phyloP scores from a whole-genome alignment of 2,797 vertebrate species.

The Enteromius afrohamiltoni region DNA sequence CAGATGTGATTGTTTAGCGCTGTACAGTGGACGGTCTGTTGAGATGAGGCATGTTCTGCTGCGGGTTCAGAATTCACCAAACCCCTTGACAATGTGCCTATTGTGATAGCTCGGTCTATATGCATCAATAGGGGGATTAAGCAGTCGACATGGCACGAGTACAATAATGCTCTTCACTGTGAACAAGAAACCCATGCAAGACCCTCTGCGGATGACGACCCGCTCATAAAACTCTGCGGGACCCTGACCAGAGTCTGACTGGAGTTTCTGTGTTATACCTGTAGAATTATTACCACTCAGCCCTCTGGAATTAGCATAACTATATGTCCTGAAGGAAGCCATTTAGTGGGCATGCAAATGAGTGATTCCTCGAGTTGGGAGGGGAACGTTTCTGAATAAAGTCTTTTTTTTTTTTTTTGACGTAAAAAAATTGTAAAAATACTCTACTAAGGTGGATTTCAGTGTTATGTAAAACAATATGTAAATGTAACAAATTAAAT shows the following conservation, averaged over 20 bases:
- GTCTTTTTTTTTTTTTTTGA: not conserved
- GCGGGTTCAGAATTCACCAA: conserved; percentile 79
- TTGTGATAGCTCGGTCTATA: conserved; percentile 76
- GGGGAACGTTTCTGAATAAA: not conserved
- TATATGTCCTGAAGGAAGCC: not conserved
- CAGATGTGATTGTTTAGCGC: conserved; percentile 50
- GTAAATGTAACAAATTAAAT: too few relatives aligned
- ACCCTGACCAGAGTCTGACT: conserved; percentile 48
- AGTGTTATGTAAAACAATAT: too few relatives aligned
- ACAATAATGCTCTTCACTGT: conserved; percentile 81
- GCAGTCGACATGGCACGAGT: conserved; percentile 77
- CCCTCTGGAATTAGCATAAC: not conserved
- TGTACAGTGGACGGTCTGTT: conserved; percentile 68
- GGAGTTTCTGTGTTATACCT: conserved; percentile 13
- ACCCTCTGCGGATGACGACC: conserved; percentile 69
- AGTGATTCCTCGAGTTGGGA: not conserved
- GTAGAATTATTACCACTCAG: conserved; percentile 9
- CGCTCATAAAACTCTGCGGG: conserved; percentile 62
- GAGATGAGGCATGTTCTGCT: conserved; percentile 76
- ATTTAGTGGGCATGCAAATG: conserved; percentile 4
- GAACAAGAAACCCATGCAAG: conserved; percentile 71
- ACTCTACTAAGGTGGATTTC: not conserved
- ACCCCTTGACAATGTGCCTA: conserved; percentile 75
- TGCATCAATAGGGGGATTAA: conserved; percentile 82
- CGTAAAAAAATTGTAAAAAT: too few relatives aligned